Evolutionary conservation across 2,888 invertebrate genomes (phyloP).

Genomic region (Lasiommata megera): DNA sequence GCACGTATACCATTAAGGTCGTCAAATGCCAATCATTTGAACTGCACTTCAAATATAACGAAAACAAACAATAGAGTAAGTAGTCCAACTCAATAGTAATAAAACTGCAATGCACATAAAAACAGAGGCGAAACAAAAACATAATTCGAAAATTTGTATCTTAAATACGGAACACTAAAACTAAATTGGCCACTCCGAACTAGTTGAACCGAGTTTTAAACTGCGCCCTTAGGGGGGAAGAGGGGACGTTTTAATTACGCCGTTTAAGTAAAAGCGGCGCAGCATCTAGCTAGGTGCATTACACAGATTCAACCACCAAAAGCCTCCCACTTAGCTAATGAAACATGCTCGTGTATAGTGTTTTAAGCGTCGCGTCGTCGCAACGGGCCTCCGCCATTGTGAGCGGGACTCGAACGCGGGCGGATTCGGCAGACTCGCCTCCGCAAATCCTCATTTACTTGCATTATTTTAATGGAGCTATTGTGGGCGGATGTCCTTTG

Average conservation of each 20-base stretch:
- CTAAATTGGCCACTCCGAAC: constrained; percentile 74
- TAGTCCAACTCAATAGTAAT: neutral
- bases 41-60: too few relatives aligned
- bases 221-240: constrained; percentile 63
- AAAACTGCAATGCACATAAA: constrained; percentile 12
- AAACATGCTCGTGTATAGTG: constrained; percentile 81
- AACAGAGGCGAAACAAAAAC: constrained; percentile 28
- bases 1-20: too few relatives aligned
- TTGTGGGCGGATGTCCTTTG: constrained; percentile 79
- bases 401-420: constrained; percentile 51
- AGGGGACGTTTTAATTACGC: constrained; percentile 77
- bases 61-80: neutral
- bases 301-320: constrained; percentile 81
- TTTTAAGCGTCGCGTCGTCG: constrained; percentile 70
- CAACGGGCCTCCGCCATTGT: constrained; percentile 59
- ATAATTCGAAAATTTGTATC: constrained; percentile 47
- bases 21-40: neutral
- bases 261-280: constrained; percentile 79
- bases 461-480: constrained; percentile 82
- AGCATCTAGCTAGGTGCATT: constrained; percentile 75
- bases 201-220: constrained; percentile 75
- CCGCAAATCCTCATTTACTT: constrained; percentile 81
- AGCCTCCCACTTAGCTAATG: constrained; percentile 82
- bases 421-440: constrained; percentile 72
- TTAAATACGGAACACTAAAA: constrained; percentile 68